Conservation (phyloP, 2,113 vertebrate genomes). For the Athene cunicularia region DNA sequence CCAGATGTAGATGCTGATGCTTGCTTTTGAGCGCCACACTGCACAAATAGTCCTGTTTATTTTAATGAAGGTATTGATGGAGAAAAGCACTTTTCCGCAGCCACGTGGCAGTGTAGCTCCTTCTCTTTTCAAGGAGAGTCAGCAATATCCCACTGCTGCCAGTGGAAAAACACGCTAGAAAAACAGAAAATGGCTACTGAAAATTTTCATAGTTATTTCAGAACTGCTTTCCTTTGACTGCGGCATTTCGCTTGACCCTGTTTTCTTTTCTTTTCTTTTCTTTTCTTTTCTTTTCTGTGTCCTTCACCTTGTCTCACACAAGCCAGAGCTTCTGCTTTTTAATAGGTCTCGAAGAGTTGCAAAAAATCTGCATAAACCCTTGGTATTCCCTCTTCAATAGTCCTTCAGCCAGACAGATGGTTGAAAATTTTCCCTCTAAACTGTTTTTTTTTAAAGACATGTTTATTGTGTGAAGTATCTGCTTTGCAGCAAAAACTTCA, state of each 20-base stretch:
- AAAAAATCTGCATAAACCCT: conserved; percentile 35
- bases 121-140: not conserved
- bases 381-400: conserved; percentile 24
- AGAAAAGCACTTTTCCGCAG: not conserved
- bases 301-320: not conserved
- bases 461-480: conserved; percentile 69
- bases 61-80: not conserved
- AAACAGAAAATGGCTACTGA: not conserved
- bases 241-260: not conserved
- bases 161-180: not conserved
- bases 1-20: not conserved
- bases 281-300: not conserved
- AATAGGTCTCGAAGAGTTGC: not conserved
- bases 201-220: not conserved
- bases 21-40: not conserved
- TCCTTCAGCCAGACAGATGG: conserved; percentile 66
- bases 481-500: conserved; percentile 63
- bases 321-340: conserved; percentile 11
- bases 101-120: not conserved
- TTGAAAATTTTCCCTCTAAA: conserved; percentile 50
- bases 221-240: not conserved
- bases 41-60: not conserved
- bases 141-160: not conserved
- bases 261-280: not conserved
- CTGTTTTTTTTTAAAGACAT: conserved; percentile 19